Evolutionary conservation across 2,113 vertebrate species (phyloP), one percentile per base, ranked within the genome.

Genomic region (Cynoglossus semilaevis): DNA sequence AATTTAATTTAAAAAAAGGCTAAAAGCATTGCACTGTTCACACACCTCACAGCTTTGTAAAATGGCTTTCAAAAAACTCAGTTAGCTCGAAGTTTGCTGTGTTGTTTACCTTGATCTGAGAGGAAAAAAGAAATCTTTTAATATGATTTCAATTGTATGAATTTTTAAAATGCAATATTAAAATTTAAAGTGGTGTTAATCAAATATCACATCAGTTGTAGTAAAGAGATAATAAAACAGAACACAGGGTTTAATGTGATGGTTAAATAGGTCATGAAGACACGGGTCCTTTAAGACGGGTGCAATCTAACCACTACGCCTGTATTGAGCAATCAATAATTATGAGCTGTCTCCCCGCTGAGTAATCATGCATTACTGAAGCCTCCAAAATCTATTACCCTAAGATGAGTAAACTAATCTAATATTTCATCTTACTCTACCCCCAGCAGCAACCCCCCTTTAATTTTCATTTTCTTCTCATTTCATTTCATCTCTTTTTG

Each of bases 281-380:
- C 61, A 68, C 68, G 43, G 62, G 60, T 52, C 58, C 63, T 65
- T 60, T 3, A 67, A 69, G 61, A 72, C 50, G 48, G 62, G 50
- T 65, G 70, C 79, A 76, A 66, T 55, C 75, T 67, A 79, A 82
- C 79, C 77, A 71, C 41, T 48, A 70, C 43, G 60, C 51, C 71
- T 81, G 69, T 72, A 51, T 48, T 49, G 73, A 65, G 19, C 58
- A 62, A 85, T 87, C 87, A 80, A 87, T 88, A 86, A 72, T 67
- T 75, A 84, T 80, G 81, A 67, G 47, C 70, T 43, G 79, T 77
- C 62, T 65, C 47, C 50, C 55, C 14, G 59, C 81, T 81, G 77
- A 85, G 84, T 87, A 83, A 81, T 81, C 83, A 66, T 66, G 68
- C 72, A 82, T 78, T 75, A 37, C 35, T 51, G 72, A 74, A 67